Percentiles rank a stretch among this genome's conserved stretches.
Conservation (phyloP, 2,797 vertebrate genomes). For the Anisognathus igniventris region DNA sequence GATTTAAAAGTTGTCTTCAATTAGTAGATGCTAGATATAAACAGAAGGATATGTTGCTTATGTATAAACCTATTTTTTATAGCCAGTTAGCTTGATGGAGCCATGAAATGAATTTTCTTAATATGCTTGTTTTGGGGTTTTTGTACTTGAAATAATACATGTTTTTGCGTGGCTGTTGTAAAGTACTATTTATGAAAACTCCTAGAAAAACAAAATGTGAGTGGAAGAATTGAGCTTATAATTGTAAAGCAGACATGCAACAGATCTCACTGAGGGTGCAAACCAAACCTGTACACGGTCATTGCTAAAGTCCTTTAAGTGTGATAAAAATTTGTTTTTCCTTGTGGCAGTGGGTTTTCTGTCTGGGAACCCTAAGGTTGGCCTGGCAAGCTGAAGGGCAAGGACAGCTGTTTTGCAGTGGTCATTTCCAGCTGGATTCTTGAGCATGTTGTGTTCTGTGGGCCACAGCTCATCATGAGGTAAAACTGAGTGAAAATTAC, state of each 20-base stretch:
- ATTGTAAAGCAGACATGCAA: neutral
- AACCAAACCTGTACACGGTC: neutral
- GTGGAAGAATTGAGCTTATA: neutral
- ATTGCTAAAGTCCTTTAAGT: neutral
- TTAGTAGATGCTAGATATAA: neutral
- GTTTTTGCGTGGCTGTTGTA: neutral
- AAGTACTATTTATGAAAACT: neutral
- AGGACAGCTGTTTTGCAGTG: neutral
- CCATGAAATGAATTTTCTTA: neutral
- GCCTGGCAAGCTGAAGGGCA: neutral
- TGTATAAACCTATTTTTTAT: neutral
- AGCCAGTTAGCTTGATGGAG: neutral
- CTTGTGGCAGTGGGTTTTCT: neutral
- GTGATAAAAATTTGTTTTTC: neutral
- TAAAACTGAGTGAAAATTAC: neutral
- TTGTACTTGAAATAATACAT: neutral
- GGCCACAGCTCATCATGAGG: constrained; percentile 34
- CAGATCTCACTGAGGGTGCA: neutral
- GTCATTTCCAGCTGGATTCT: constrained; percentile 52
- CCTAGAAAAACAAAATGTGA: neutral
- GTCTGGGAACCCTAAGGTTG: neutral
- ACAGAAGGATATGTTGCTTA: neutral
- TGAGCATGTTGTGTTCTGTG: neutral
- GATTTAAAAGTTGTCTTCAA: neutral
- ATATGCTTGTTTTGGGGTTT: neutral